Evolutionary conservation across 2,797 vertebrate species (phyloP), one percentile per base, ranked within the genome.

Genomic region (Gallirallus australis): DNA sequence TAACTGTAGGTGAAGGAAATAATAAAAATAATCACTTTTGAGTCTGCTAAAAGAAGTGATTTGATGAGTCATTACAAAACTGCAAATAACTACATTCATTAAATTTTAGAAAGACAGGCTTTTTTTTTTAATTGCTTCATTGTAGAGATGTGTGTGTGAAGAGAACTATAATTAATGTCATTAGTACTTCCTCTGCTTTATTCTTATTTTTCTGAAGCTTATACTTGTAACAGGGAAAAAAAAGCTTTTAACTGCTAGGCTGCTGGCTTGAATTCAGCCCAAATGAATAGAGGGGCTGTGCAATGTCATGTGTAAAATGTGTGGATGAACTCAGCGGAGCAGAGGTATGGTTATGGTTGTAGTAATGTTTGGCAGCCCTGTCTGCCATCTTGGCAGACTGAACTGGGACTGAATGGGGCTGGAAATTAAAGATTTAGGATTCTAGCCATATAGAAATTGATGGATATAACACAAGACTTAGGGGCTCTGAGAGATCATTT

Each of bases 151-250:
- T 28, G 50, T 80, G 12, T 20, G 12, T 21, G 45, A 11, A 18
- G 17, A 86, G 82, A 94, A 81, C 80, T 92, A 54, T 73, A 94
- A 95, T 94, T 95, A 90, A 84, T 25, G 85, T 76, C 52, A 75
- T 61, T 54, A 85, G 59, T 66, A 54, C 47, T 83, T 86, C 57
- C 85, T 80, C 37, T 35, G 65, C 31, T 86, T 94, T 86, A 80
- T 66, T 92, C 52, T 70, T 79, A 35, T 79, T 89, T 95, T 95
- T 84, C 35, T 78, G 52, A 90, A 11, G 7, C 54, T 66, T 90
- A 48, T 25, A 42, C 9, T 21, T 18, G 68, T 77, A 91, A 86
- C 4, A 64, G 23, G 17, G 9, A 33, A 83, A 19, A 60, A 81
- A 86, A 42, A 30, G 5, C 42, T 57, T 37, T 63, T 35, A 86